A percentile compares a stretch with the other conserved stretches of the same genome.
Conservation (phyloP, 2,797 vertebrate genomes). For the Anguilla anguilla region DNA sequence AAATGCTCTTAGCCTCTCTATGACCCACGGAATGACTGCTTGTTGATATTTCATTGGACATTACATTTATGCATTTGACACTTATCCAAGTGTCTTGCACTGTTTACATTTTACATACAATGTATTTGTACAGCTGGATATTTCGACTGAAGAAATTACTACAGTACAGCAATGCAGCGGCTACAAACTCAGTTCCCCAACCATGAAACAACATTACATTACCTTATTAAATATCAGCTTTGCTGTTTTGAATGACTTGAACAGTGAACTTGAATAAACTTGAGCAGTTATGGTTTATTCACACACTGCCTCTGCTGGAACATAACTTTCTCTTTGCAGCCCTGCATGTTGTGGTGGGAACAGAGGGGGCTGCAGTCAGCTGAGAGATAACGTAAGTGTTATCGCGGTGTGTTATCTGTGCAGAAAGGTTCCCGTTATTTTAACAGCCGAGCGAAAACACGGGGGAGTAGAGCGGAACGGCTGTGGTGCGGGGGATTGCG, state of each 20-base stretch:
- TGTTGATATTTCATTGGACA: neutral
- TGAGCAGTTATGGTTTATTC: neutral
- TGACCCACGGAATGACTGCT: neutral
- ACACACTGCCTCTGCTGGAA: neutral
- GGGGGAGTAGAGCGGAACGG: conserved; percentile 49
- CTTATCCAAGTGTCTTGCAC: neutral
- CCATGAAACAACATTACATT: neutral
- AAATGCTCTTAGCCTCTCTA: neutral
- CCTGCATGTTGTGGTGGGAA: neutral
- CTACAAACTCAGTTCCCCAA: neutral
- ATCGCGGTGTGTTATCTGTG: conserved; percentile 37
- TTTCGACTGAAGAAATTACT: neutral
- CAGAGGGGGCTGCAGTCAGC: neutral
- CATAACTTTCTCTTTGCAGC: neutral
- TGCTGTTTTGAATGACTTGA: neutral
- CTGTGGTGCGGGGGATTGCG: conserved; percentile 45
- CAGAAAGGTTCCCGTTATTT: conserved; percentile 60
- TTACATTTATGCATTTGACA: neutral
- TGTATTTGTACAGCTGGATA: neutral
- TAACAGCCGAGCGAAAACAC: conserved; percentile 65
- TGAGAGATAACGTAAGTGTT: conserved; percentile 3
- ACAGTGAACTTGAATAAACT: neutral
- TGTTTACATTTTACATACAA: neutral
- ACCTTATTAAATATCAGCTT: neutral
- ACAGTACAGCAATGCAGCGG: neutral